These are phyloP conservation scores for Nycticryphes semicollaris DNA, from an alignment of 2,113 vertebrate genomes.

Conservation along the genomic window DNA sequence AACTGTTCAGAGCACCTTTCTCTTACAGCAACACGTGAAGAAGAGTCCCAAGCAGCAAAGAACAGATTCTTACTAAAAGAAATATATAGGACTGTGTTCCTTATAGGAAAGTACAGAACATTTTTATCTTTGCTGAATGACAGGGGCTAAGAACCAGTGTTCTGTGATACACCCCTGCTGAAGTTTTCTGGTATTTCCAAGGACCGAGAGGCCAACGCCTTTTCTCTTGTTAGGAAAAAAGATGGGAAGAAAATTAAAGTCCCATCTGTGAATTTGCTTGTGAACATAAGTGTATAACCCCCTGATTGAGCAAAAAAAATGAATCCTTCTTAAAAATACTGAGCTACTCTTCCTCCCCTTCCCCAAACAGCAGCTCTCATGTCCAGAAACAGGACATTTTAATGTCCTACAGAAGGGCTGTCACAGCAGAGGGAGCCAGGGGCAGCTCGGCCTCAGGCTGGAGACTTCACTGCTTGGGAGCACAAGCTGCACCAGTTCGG, in stretches of 20 bases:
- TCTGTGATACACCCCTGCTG: neutral
- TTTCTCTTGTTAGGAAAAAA: neutral
- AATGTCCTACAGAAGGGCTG: neutral
- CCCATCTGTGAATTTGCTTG: neutral
- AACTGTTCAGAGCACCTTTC: neutral
- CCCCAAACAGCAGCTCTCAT: neutral
- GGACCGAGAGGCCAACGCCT: neutral
- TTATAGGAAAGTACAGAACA: slow-evolving; percentile 26
- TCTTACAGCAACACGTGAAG: neutral
- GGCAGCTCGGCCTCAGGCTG: neutral
- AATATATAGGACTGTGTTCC: neutral
- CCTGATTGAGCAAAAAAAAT: neutral
- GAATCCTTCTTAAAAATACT: neutral
- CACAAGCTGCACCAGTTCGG: slow-evolving; percentile 7
- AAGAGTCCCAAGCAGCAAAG: neutral
- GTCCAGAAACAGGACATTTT: neutral
- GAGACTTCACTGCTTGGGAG: neutral
- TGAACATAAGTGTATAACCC: neutral
- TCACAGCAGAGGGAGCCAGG: neutral
- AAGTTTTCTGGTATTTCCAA: neutral
- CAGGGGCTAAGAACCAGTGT: neutral
- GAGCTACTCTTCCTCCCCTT: neutral
- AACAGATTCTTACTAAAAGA: neutral
- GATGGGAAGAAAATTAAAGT: neutral
- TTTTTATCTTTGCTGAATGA: neutral